Percentiles rank a stretch among this genome's conserved stretches.
Evolutionary conservation across 2,113 vertebrate genomes (phyloP).

Genomic region (Nibea coibor): DNA sequence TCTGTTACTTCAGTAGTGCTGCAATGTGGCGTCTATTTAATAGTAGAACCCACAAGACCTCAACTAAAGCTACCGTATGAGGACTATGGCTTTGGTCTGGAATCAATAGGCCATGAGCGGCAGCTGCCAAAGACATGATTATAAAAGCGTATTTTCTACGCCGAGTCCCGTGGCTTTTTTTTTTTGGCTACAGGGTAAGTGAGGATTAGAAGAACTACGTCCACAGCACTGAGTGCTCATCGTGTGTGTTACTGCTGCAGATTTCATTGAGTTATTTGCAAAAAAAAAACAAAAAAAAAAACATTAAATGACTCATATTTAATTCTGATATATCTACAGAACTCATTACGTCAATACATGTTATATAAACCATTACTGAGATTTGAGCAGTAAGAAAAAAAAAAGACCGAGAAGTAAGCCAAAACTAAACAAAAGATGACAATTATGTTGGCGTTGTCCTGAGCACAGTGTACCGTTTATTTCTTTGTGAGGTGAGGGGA

Average conservation of each 20-base stretch:
- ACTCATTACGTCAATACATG: too few species aligned
- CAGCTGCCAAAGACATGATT: constrained; percentile 29
- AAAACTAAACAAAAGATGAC: background rate
- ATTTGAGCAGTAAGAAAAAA: background rate
- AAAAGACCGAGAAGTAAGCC: background rate
- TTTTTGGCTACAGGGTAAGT: constrained; percentile 8
- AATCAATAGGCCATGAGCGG: constrained; percentile 32
- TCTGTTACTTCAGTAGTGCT: constrained; percentile 12
- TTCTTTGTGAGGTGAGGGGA: background rate
- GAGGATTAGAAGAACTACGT: constrained; percentile 18
- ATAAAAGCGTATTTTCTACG: constrained; percentile 8
- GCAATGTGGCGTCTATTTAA: background rate
- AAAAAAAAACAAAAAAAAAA: constrained; percentile 18
- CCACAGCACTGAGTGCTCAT: background rate
- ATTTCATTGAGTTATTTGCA: background rate
- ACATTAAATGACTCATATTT: background rate
- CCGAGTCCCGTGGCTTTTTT: background rate
- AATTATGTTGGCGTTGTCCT: background rate
- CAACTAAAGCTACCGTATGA: constrained; percentile 12
- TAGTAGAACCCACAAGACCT: background rate
- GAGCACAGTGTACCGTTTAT: background rate
- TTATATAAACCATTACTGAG: background rate
- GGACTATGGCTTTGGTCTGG: constrained; percentile 15
- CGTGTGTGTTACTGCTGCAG: background rate
- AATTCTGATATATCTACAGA: background rate